Conservation (phyloP, 2,797 vertebrate species). For the Tarsius wallacei region DNA sequence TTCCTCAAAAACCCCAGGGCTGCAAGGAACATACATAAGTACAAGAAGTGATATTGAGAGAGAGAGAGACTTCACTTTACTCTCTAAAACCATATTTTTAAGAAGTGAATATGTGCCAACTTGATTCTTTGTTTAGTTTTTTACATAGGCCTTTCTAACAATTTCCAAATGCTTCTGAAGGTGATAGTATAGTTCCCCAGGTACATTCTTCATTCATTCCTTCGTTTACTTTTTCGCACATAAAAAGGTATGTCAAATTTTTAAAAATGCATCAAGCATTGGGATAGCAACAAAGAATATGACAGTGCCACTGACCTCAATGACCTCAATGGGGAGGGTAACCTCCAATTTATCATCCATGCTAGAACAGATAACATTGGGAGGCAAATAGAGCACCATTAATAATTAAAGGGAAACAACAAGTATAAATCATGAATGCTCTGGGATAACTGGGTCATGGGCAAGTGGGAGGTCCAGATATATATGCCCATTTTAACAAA, state of each 20-base stretch:
- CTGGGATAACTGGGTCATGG: not conserved
- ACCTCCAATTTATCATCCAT: not conserved
- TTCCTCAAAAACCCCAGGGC: not conserved
- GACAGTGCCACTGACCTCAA: not conserved
- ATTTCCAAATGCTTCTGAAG: not conserved
- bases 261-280: not conserved
- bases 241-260: not conserved
- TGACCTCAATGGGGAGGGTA: not conserved
- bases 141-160: not conserved
- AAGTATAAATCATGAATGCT: not conserved
- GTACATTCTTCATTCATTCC: not conserved
- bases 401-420: not conserved
- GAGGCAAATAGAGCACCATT: not conserved
- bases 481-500: not conserved
- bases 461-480: not conserved
- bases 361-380: not conserved
- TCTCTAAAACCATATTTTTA: not conserved
- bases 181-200: not conserved
- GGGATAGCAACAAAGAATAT: not conserved
- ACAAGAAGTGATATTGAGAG: not conserved
- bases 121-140: slow-evolving; percentile 47
- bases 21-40: not conserved
- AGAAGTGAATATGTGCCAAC: not conserved
- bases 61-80: not conserved
- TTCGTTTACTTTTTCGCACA: not conserved